Evolutionary conservation across 2,888 invertebrate species (phyloP).

Genomic region (Folsomia candida): DNA sequence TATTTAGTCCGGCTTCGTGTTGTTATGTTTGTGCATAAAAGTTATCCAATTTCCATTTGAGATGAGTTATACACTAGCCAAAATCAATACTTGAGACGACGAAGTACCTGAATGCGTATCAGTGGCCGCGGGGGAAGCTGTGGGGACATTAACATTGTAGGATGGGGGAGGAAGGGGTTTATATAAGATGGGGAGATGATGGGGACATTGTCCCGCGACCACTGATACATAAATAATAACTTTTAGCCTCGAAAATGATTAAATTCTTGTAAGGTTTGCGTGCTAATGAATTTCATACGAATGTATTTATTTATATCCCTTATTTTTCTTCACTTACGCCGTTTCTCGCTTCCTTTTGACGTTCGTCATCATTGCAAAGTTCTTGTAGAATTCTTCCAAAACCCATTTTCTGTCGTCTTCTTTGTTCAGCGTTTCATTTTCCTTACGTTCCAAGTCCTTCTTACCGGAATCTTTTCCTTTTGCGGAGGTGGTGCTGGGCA

Average conservation of each 20-base stretch:
- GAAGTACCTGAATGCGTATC: too few species aligned
- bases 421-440: conserved; percentile 58
- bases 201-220: too few species aligned
- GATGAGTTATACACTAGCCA: too few species aligned
- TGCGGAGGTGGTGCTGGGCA: not conserved
- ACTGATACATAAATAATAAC: too few species aligned
- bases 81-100: too few species aligned
- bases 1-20: not conserved
- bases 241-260: too few species aligned
- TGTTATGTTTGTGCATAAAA: conserved; percentile 3
- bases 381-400: conserved; percentile 61
- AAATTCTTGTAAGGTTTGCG: too few species aligned
- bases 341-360: conserved; percentile 46
- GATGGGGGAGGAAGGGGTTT: too few species aligned
- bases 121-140: too few species aligned
- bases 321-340: conserved; percentile 23
- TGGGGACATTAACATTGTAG: too few species aligned
- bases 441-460: conserved; percentile 53
- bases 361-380: conserved; percentile 51
- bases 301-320: not conserved
- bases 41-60: too few species aligned
- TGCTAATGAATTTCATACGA: not conserved
- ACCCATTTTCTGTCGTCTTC: conserved; percentile 56
- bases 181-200: too few species aligned
- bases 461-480: conserved; percentile 27